These are phyloP conservation scores for Cheiracanthium punctorium DNA, from an alignment of 2,888 invertebrate genomes.

Conservation along the genomic window DNA sequence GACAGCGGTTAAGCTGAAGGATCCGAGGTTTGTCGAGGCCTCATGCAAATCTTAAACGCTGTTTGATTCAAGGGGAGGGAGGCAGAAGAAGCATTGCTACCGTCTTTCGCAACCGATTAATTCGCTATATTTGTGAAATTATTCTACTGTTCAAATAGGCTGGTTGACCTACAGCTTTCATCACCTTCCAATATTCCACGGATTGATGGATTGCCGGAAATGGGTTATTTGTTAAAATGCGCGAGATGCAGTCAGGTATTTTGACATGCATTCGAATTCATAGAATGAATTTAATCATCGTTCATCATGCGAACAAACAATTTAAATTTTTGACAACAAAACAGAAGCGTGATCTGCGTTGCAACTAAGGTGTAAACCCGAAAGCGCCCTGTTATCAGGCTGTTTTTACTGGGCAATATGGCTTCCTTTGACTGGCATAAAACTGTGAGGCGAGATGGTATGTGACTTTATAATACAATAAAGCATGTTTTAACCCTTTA, in stretches of 20 bases:
- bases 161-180: background rate
- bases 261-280: background rate
- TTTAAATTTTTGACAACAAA: too few species aligned
- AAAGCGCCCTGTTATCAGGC: too few species aligned
- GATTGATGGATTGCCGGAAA: slow-evolving; percentile 3
- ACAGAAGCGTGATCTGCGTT: too few species aligned
- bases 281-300: background rate
- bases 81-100: background rate
- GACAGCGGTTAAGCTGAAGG: background rate
- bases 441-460: too few species aligned
- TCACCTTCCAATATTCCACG: background rate
- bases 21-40: background rate
- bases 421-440: too few species aligned
- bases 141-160: background rate
- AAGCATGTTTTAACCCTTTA: too few species aligned
- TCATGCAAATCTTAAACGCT: slow-evolving; percentile 1
- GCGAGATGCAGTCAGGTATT: background rate
- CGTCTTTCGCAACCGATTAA: background rate
- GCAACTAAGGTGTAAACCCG: too few species aligned
- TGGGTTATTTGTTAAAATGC: slow-evolving; percentile 6
- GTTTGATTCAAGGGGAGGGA: background rate
- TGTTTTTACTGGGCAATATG: too few species aligned
- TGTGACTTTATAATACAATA: too few species aligned
- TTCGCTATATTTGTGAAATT: background rate
- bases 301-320: too few species aligned